These are phyloP conservation scores for Chymomyza procnemis DNA, from an alignment of 2,888 invertebrate species.

Conservation along the genomic window DNA sequence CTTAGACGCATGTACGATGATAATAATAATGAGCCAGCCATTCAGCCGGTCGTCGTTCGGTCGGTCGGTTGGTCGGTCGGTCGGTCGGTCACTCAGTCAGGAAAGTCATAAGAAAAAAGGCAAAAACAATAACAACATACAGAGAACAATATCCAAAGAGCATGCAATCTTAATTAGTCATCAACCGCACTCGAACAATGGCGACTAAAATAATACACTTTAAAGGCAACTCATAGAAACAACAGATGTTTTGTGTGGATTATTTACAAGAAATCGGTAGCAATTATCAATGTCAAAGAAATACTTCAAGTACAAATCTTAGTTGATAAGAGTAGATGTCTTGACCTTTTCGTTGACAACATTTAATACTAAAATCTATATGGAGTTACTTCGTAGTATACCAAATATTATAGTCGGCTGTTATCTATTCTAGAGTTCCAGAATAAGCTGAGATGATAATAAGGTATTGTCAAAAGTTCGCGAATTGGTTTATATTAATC, in stretches of 20 bases:
- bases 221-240: background rate
- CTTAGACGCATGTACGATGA: slow-evolving; percentile 6
- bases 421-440: too few species aligned
- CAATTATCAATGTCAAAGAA: slow-evolving; percentile 4
- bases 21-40: slow-evolving; percentile 4
- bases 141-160: slow-evolving; percentile 6
- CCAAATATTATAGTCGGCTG: too few species aligned
- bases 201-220: slow-evolving; percentile 23
- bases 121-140: slow-evolving; percentile 17
- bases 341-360: too few species aligned
- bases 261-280: slow-evolving; percentile 26
- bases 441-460: too few species aligned
- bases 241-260: background rate
- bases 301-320: background rate
- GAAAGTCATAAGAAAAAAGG: background rate
- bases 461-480: too few species aligned
- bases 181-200: slow-evolving; percentile 42
- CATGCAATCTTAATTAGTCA: slow-evolving; percentile 47
- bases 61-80: background rate
- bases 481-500: too few species aligned
- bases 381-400: too few species aligned
- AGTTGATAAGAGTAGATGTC: background rate
- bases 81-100: background rate
- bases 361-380: too few species aligned
- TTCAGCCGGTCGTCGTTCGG: background rate